Evolutionary conservation across 2,797 vertebrate species (phyloP).

Genomic region (Oreochromis mossambicus): DNA sequence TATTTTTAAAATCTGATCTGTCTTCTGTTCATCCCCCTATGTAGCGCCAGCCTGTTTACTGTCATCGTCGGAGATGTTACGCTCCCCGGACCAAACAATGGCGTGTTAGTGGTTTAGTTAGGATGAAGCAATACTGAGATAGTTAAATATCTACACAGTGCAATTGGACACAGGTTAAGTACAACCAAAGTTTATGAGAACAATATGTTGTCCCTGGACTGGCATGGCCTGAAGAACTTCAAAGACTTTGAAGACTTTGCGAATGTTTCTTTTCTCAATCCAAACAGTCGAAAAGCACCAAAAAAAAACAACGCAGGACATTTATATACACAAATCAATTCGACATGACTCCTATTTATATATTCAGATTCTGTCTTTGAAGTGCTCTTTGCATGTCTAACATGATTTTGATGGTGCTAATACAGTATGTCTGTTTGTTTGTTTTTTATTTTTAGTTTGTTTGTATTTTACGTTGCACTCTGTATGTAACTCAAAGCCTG

Average conservation of each 20-base stretch:
- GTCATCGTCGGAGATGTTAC: conserved; percentile 5
- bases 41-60: conserved; percentile 2
- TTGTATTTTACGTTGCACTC: conserved; percentile 21
- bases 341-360: conserved; percentile 50
- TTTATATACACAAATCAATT: conserved; percentile 55
- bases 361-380: conserved; percentile 54
- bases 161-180: conserved; percentile 67
- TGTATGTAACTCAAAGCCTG: conserved; percentile 18
- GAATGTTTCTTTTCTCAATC: conserved; percentile 54
- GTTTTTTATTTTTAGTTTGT: conserved; percentile 25
- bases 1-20: neutral
- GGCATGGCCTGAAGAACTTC: conserved; percentile 63
- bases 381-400: conserved; percentile 61
- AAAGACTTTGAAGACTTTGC: conserved; percentile 54
- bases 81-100: conserved; percentile 41
- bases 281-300: conserved; percentile 54
- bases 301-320: conserved; percentile 27
- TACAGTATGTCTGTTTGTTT: conserved; percentile 7
- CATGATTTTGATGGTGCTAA: conserved; percentile 57
- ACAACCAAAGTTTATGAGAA: conserved; percentile 66
- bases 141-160: conserved; percentile 41
- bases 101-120: conserved; percentile 27
- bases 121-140: conserved; percentile 26
- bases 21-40: conserved; percentile 7
- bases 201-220: conserved; percentile 60